These are phyloP conservation scores for Atherinomorus stipes DNA, from an alignment of 2,113 vertebrate genomes.

Conservation along the genomic window DNA sequence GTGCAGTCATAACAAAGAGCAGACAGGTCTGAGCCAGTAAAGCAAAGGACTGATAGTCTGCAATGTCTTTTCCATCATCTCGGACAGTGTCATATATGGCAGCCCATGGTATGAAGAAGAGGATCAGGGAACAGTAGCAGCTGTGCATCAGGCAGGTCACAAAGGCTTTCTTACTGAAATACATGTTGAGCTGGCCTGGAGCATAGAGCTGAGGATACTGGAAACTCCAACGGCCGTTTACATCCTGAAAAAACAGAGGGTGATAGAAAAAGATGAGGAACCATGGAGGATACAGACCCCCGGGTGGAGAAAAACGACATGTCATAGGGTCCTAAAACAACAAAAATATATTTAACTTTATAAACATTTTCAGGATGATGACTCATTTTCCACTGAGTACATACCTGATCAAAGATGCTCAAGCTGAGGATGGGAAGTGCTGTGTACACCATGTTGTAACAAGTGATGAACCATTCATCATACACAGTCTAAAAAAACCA, in stretches of 20 bases:
- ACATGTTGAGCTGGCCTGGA: conserved; percentile 90
- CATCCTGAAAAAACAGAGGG: conserved; percentile 83
- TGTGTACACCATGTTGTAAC: conserved; percentile 96
- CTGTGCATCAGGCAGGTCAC: conserved; percentile 88
- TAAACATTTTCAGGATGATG: not conserved
- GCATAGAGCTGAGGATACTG: conserved; percentile 90
- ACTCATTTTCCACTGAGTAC: not conserved
- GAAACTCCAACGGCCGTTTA: conserved; percentile 92
- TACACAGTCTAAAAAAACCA: conserved; percentile 88
- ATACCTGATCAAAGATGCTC: conserved; percentile 97
- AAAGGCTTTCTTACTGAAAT: conserved; percentile 91
- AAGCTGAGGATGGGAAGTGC: conserved; percentile 92
- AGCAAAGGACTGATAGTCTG: conserved; percentile 95
- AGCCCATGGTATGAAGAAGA: conserved; percentile 93
- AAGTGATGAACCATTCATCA: conserved; percentile 95
- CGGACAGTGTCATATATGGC: conserved; percentile 86
- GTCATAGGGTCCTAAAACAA: not conserved
- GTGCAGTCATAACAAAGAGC: conserved; percentile 87
- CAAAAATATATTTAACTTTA: not conserved
- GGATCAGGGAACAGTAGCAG: conserved; percentile 93
- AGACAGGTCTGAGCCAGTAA: conserved; percentile 91
- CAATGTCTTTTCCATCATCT: conserved; percentile 90
- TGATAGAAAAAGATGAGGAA: not conserved
- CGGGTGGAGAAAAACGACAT: no score
- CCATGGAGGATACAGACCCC: not conserved